Conservation (phyloP, 2,888 invertebrate genomes). For the Eristalinus sepulchralis region DNA sequence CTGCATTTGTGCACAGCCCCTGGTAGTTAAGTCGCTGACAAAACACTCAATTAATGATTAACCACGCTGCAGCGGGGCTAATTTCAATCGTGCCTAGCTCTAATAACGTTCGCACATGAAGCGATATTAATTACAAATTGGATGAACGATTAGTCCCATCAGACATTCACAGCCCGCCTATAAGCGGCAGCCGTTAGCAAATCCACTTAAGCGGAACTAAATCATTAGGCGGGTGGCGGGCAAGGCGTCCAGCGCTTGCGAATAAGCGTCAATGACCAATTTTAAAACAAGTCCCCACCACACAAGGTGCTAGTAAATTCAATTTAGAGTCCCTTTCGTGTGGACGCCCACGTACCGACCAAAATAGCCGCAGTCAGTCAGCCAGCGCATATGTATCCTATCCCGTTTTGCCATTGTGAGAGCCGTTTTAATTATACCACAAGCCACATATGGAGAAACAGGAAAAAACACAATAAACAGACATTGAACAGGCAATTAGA, state of each 20-base stretch:
- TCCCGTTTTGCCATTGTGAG: slow-evolving; percentile 9
- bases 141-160: background rate
- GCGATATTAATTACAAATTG: background rate
- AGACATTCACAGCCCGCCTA: background rate
- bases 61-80: background rate
- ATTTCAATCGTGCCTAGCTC: background rate
- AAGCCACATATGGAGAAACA: slow-evolving; percentile 36
- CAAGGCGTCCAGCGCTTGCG: slow-evolving; percentile 9
- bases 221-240: background rate
- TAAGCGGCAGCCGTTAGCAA: background rate
- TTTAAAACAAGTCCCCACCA: slow-evolving; percentile 27
- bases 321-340: slow-evolving; percentile 47
- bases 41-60: background rate
- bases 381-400: background rate
- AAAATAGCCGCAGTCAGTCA: background rate
- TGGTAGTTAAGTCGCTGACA: background rate
- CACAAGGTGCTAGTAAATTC: slow-evolving; percentile 35
- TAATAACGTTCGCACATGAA: background rate
- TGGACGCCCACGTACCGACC: background rate
- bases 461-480: slow-evolving; percentile 38
- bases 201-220: slow-evolving; percentile 8
- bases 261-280: slow-evolving; percentile 20
- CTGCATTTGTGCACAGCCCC: too few species aligned
- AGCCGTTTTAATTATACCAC: slow-evolving; percentile 42
- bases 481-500: slow-evolving; percentile 50